These are phyloP conservation scores for Cantharis rufa DNA, from an alignment of 2,888 invertebrate species.

Conservation along the genomic window DNA sequence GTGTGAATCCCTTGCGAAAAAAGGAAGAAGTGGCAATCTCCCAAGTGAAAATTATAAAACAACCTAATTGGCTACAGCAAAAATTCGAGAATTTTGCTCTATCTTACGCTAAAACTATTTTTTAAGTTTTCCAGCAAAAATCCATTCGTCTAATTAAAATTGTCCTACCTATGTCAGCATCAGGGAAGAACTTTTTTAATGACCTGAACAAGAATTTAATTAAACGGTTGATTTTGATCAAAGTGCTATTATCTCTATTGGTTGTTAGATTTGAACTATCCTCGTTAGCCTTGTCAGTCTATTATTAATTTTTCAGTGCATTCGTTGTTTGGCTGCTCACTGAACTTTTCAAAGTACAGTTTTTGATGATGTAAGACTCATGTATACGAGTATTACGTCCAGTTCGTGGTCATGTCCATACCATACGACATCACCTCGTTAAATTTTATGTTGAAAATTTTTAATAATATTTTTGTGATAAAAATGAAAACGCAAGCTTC, in stretches of 20 bases:
- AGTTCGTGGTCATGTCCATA: not conserved
- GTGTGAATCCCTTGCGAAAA: no score
- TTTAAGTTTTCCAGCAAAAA: no score
- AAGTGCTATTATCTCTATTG: not conserved
- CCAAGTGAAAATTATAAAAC: no score
- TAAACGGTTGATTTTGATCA: not conserved
- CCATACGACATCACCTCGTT: not conserved
- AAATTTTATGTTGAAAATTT: not conserved
- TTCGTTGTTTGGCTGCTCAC: no score
- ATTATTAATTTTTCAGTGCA: not conserved
- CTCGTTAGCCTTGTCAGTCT: not conserved
- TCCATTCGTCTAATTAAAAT: no score
- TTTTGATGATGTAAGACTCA: not conserved
- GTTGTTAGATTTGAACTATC: not conserved
- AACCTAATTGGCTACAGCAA: no score
- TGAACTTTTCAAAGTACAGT: not conserved
- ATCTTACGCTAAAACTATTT: no score
- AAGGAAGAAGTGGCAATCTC: no score
- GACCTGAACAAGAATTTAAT: not conserved
- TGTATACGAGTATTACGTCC: not conserved
- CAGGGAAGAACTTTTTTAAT: not conserved
- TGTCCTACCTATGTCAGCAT: not conserved
- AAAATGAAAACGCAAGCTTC: not conserved
- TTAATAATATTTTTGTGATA: not conserved
- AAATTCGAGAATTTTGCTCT: no score